Percentiles rank a stretch among this genome's conserved stretches.
Conservation (phyloP, 2,113 vertebrate genomes). For the Paraplagusia blochii region DNA sequence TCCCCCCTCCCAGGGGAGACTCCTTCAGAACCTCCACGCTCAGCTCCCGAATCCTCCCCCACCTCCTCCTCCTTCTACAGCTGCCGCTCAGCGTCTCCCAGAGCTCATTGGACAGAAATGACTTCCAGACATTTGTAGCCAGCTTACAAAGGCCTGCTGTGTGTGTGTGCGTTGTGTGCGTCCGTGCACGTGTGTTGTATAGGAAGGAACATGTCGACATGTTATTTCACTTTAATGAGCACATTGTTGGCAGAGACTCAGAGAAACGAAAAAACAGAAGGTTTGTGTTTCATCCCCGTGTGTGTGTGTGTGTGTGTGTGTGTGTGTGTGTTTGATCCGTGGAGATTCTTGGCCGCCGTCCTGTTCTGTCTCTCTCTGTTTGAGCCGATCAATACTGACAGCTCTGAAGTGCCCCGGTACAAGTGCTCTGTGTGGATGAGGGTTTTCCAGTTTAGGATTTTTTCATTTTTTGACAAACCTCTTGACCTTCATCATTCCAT, state of each 20-base stretch:
- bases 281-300: constrained; percentile 38
- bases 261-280: constrained; percentile 37
- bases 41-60: constrained; percentile 11
- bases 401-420: constrained; percentile 25
- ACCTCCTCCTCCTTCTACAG: not conserved
- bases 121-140: constrained; percentile 26
- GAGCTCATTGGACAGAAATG: constrained; percentile 23
- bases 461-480: constrained; percentile 25
- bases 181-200: constrained; percentile 26
- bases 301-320: not conserved
- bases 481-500: constrained; percentile 34
- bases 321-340: constrained; percentile 4
- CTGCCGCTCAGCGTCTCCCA: not conserved
- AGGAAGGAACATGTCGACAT: constrained; percentile 50
- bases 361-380: constrained; percentile 39
- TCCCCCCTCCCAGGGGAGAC: not conserved
- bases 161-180: constrained; percentile 9
- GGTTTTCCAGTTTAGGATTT: constrained; percentile 33
- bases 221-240: constrained; percentile 58
- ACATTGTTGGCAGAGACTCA: constrained; percentile 33
- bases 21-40: not conserved
- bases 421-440: constrained; percentile 2
- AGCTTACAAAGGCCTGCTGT: constrained; percentile 16
- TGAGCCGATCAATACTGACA: constrained; percentile 31
- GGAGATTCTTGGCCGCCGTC: constrained; percentile 27